Evolutionary conservation across 2,797 vertebrate species (phyloP), one percentile per base, ranked within the genome.

Genomic region (Galagoides demidoff): DNA sequence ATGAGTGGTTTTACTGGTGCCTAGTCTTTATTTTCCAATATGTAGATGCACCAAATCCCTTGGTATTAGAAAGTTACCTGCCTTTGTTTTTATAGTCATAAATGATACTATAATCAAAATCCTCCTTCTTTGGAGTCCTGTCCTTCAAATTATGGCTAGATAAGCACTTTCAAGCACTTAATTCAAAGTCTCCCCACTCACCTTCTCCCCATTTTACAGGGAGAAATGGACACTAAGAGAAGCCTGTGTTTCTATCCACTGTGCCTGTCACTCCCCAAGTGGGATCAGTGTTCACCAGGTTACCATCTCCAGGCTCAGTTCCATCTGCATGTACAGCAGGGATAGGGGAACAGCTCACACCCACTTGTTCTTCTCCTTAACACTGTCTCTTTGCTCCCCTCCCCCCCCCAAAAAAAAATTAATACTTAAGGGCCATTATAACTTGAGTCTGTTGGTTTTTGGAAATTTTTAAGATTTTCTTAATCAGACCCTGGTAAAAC

Each of bases 121-220:
- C 27, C 55, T 20, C 23, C 55, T 71, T 27, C 37, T 73, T 39
- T n/a, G 43, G 31, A 39, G 19, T 55, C 39, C 39, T 90, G 43
- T 5, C 23, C 85, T 37, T 64, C 81, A 71, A 23, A 39, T 31
- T 43, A 43, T 5, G 23, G n/a, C 39, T 14, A 52, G 49, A 52
- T 52, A 52, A 84, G 17, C 11, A 1, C 23, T 22, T 63, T 17
- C 20, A 12, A 22, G 45, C 31, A 2, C 83, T 59, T 2, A 1
- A 4, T 1, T 45, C 31, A 34, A 20, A 8, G 0, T 23, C 55
- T n/a, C 12, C 49, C 31, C 31, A 10, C 5, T 3, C 25, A 4
- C 66, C 4, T 2, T 55, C 27, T 81, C 29, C 52, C 29, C 17
- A 1, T 25, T 25, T 68, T 11, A 29, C 19, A 3, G 19, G 66